Conservation (phyloP, 2,797 vertebrate genomes). For the Chaetophractus vellerosus region DNA sequence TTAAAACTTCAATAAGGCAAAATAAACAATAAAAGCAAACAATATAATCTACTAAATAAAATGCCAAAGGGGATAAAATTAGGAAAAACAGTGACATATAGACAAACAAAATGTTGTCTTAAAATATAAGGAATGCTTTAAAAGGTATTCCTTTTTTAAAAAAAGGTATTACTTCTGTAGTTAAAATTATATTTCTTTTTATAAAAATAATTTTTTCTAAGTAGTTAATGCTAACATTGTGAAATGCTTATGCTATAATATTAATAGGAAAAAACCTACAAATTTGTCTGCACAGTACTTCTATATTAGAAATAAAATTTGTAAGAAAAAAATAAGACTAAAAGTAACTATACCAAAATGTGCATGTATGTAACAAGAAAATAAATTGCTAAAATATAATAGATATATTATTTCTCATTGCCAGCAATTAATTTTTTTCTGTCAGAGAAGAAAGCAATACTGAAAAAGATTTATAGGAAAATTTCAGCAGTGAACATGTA, state of each 20-base stretch:
- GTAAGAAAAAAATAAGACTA: background rate
- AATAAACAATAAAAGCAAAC: background rate
- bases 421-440: constrained; percentile 60
- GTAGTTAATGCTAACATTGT: background rate
- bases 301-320: background rate
- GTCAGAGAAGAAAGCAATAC: constrained; percentile 1
- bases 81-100: background rate
- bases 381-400: background rate
- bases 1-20: background rate
- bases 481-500: background rate
- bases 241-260: background rate
- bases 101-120: background rate
- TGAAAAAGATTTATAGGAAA: background rate
- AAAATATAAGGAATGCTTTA: background rate
- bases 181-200: background rate
- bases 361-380: background rate
- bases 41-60: background rate
- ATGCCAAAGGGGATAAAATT: background rate
- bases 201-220: background rate
- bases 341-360: constrained; percentile 8
- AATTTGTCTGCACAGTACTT: background rate
- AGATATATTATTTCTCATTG: background rate
- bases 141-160: background rate
- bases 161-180: background rate
- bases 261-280: background rate